Conservation (phyloP, 2,797 vertebrate genomes). For the Trachops cirrhosus region DNA sequence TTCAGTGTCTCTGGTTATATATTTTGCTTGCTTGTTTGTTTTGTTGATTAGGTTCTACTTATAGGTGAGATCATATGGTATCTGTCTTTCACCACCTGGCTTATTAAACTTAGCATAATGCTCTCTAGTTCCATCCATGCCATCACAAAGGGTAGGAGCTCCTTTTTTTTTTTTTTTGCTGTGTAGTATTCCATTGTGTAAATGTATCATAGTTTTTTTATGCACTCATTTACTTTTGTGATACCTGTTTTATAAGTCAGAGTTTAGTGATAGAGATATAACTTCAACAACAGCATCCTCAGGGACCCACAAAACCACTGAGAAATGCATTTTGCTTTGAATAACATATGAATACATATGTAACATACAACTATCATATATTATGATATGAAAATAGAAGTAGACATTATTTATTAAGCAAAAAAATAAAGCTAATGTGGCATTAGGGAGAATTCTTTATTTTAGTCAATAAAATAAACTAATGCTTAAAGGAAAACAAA, state of each 20-base stretch:
- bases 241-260: slow-evolving; percentile 45
- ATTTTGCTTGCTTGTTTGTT: too few species aligned
- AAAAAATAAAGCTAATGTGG: not conserved
- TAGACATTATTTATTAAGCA: slow-evolving; percentile 25
- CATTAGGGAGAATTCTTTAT: not conserved
- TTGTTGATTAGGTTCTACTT: too few species aligned
- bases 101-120: too few species aligned
- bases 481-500: slow-evolving; percentile 62
- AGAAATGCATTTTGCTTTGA: slow-evolving; percentile 48
- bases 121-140: too few species aligned
- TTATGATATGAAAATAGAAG: not conserved
- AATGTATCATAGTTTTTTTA: too few species aligned
- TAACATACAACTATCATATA: not conserved
- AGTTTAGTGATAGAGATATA: slow-evolving; percentile 39
- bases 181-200: too few species aligned
- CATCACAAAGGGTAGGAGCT: too few species aligned
- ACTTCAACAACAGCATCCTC: not conserved
- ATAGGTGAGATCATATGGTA: too few species aligned
- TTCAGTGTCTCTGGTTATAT: too few species aligned
- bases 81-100: too few species aligned
- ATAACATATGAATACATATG: slow-evolving; percentile 36
- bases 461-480: slow-evolving; percentile 40
- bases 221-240: not conserved
- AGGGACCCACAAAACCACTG: slow-evolving; percentile 11
- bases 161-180: too few species aligned